Evolutionary conservation across 2,113 vertebrate genomes (phyloP).

Genomic region (Triplophysa dalaica): DNA sequence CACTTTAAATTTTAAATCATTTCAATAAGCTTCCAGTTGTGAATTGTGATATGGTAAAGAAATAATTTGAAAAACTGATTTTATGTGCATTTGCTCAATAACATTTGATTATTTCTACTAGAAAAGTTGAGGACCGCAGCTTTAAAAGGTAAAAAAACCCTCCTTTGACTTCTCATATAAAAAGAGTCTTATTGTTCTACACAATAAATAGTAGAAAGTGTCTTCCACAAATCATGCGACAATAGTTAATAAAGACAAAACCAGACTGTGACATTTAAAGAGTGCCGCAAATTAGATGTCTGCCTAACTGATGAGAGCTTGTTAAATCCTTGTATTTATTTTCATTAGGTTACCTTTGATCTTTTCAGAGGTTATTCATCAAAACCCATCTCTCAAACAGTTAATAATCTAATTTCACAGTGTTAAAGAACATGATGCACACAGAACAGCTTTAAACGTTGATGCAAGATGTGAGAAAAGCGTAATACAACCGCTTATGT

Average conservation of each 20-base stretch:
- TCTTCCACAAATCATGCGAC: background rate
- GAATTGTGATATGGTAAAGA: no score
- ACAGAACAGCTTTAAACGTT: background rate
- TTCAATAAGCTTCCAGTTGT: no score
- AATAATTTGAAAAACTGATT: no score
- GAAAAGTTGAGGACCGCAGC: no score
- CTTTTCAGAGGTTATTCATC: background rate
- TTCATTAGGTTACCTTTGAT: background rate
- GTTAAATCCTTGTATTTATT: background rate
- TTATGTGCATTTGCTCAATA: no score
- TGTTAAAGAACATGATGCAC: background rate
- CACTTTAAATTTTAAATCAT: no score
- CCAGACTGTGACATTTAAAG: conserved; percentile 1
- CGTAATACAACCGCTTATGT: background rate
- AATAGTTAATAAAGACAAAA: background rate
- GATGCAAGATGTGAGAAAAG: background rate
- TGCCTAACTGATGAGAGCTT: background rate
- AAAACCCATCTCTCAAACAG: background rate
- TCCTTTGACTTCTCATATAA: no score
- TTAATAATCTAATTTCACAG: background rate
- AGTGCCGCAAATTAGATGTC: background rate
- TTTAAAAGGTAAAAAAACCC: no score
- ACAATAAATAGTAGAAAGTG: no score
- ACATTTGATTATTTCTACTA: no score
- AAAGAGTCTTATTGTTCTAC: no score